A percentile compares a stretch with the other conserved stretches of the same genome.
Conservation (phyloP, 1,140 invertebrate genomes). For the Oryzaephilus surinamensis region DNA sequence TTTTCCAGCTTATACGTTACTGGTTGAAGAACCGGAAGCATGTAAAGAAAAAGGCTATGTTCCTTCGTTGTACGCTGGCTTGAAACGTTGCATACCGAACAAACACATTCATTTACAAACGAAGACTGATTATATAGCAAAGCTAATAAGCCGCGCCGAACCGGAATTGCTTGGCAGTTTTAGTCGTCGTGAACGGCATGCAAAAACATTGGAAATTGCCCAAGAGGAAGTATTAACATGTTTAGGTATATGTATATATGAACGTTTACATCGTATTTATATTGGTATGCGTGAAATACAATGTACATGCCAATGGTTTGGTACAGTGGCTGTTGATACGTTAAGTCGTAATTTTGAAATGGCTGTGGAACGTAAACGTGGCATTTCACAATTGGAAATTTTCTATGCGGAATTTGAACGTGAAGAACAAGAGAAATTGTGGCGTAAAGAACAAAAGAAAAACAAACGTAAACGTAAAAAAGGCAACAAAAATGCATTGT, state of each 20-base stretch:
- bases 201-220: slow-evolving; percentile 88
- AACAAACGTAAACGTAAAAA: slow-evolving; percentile 77
- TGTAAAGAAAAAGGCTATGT: slow-evolving; percentile 82
- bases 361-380: slow-evolving; percentile 78
- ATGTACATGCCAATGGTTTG: slow-evolving; percentile 81
- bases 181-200: slow-evolving; percentile 71
- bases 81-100: slow-evolving; percentile 73
- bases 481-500: slow-evolving; percentile 26
- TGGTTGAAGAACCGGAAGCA: slow-evolving; percentile 74
- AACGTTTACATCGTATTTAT: slow-evolving; percentile 74
- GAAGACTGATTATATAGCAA: slow-evolving; percentile 77
- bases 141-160: slow-evolving; percentile 78
- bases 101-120: slow-evolving; percentile 79
- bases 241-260: slow-evolving; percentile 83
- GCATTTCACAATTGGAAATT: slow-evolving; percentile 75
- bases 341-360: slow-evolving; percentile 81
- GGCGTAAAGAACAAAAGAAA: slow-evolving; percentile 76
- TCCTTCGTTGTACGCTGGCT: slow-evolving; percentile 70
- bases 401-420: slow-evolving; percentile 70
- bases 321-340: slow-evolving; percentile 76
- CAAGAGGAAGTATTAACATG: slow-evolving; percentile 92
- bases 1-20: slow-evolving; percentile 70
- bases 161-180: slow-evolving; percentile 71
- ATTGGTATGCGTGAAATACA: slow-evolving; percentile 79
- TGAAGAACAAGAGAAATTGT: slow-evolving; percentile 72